Evolutionary conservation across 2,113 vertebrate genomes (phyloP).

Genomic region (Bambusicola thoracicus): DNA sequence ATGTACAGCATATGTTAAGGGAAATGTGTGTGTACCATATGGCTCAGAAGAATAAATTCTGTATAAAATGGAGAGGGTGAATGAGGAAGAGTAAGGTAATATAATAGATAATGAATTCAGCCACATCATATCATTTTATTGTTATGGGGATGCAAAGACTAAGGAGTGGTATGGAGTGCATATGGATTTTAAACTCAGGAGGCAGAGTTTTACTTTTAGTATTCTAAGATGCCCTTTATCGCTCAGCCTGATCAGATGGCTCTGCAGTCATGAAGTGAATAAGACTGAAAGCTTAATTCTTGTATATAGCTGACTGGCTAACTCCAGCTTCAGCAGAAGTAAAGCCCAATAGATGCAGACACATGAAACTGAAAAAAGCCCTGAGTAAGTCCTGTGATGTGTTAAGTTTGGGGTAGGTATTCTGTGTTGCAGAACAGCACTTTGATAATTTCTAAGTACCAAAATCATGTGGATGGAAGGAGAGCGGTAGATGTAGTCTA

Average conservation of each 20-base stretch:
- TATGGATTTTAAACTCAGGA: not conserved
- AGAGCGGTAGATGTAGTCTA: too few relatives aligned
- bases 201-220: not conserved
- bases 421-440: not conserved
- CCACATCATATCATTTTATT: slow-evolving; percentile 1
- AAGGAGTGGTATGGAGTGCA: not conserved
- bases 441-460: not conserved
- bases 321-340: not conserved
- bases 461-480: not conserved
- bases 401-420: not conserved
- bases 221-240: not conserved
- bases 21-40: slow-evolving; percentile 26
- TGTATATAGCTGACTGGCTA: not conserved
- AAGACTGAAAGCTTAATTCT: not conserved
- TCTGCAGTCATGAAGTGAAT: not conserved
- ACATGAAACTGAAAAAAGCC: not conserved
- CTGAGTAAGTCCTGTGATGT: not conserved
- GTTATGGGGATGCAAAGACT: not conserved
- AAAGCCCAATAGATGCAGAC: not conserved
- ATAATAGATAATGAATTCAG: slow-evolving; percentile 14
- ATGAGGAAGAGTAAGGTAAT: slow-evolving; percentile 46
- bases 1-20: slow-evolving; percentile 17
- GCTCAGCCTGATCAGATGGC: not conserved
- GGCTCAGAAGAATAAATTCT: not conserved
- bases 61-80: slow-evolving; percentile 10